Conservation (phyloP, 2,797 vertebrate species). For the Melanotaenia pygmaea region DNA sequence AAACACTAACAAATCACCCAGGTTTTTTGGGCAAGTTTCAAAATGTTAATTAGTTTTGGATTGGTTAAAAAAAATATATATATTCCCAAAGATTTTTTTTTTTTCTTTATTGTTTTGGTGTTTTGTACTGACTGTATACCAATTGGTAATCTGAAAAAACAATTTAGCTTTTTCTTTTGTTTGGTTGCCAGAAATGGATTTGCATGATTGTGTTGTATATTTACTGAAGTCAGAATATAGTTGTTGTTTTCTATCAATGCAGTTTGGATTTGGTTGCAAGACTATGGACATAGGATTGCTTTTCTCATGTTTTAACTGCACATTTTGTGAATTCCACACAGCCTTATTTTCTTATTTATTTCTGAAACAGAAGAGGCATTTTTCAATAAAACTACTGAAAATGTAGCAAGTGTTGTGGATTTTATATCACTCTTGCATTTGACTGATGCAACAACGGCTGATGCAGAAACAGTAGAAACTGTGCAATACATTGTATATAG, state of each 20-base stretch:
- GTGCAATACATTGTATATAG: neutral
- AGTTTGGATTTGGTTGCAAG: slow-evolving; percentile 97
- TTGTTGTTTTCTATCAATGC: slow-evolving; percentile 87
- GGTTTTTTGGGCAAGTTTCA: slow-evolving; percentile 53
- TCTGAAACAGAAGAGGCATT: slow-evolving; percentile 99
- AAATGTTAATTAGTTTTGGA: slow-evolving; percentile 65
- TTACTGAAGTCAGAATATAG: slow-evolving; percentile 96
- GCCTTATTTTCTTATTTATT: slow-evolving; percentile 99
- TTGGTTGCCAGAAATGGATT: slow-evolving; percentile 90
- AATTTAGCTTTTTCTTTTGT: slow-evolving; percentile 83
- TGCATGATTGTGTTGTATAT: slow-evolving; percentile 99
- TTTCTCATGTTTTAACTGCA: slow-evolving; percentile 98
- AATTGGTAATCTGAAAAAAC: slow-evolving; percentile 88
- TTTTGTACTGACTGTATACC: slow-evolving; percentile 86
- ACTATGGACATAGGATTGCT: slow-evolving; percentile 97
- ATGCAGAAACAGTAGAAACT: neutral
- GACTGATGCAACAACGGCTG: neutral
- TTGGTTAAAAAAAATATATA: slow-evolving; percentile 47
- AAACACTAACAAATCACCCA: slow-evolving; percentile 41
- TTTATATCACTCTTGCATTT: slow-evolving; percentile 32
- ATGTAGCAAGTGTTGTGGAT: slow-evolving; percentile 75
- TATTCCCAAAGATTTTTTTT: slow-evolving; percentile 56
- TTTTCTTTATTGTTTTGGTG: slow-evolving; percentile 49
- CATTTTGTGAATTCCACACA: slow-evolving; percentile 99
- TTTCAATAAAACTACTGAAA: slow-evolving; percentile 99